Evolutionary conservation across 2,797 vertebrate genomes (phyloP), one percentile per base, ranked within the genome.

Genomic region (Pempheris klunzingeri): DNA sequence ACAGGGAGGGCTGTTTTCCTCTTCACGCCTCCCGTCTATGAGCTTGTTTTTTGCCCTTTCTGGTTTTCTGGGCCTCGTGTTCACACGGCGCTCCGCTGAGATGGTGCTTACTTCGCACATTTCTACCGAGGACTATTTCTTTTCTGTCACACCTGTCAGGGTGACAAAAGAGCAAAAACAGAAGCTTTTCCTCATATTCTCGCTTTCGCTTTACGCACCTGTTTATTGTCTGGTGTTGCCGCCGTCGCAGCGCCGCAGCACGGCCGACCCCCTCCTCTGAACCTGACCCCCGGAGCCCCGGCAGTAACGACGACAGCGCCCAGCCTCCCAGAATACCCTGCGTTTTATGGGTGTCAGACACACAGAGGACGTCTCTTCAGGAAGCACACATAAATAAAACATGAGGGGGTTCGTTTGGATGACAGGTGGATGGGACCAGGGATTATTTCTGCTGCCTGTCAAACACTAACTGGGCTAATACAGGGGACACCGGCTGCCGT

Each of bases 371-470:
- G 61, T 85, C 81, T 90, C 84, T 88, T 87, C 89, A 88, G 85
- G 86, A 90, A 79, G 66, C 50, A 8, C 71, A 90, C 81, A 91
- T 94, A 73, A 89, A 93, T 94, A 92, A 93, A 87, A 90, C 89
- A 92, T 89, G 74, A 0, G 26, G 8, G 36, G 60, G 64, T 43
- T 71, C 76, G 66, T 81, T 67, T 80, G 69, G 77, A 69, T 83
- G 87, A 87, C 85, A 87, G 90, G 71, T 87, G 72, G 88, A 90
- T 87, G 43, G 84, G 85, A 82, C 67, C 43, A 12, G 78, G 88
- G 87, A 91, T 91, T 90, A 90, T 90, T 87, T 63, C 85, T 84
- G 88, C 85, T 81, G 32, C 58, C 76, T 87, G 86, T 87, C 81
- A 76, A 5, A 65, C 82, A 52, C 61, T 67, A 81, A 80, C 76